Base-by-base conservation (phyloP, 1,140 invertebrate genomes). In the Trachelipus rathkii region DNA sequence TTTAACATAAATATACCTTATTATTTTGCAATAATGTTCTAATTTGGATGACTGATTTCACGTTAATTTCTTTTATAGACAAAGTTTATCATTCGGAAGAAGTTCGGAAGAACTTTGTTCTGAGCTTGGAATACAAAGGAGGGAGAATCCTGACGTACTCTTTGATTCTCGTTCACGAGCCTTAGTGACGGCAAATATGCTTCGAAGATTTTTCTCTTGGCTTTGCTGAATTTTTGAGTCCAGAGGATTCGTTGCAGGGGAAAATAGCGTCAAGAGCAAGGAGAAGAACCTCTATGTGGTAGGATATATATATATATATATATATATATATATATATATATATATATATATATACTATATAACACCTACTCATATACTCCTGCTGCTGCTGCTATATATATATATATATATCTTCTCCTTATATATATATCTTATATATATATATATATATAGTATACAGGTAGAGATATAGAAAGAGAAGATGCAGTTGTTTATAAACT, bases 161-260 rank as follows among this genome's bases (percentile, higher is more conserved):
- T 89, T 89, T 82, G 75, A 79, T 0, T 79, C 82, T 89, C 80
- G 84, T 85, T 50, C 88, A 89, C 82, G 85, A 87, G n/a, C n/a
- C n/a, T n/a, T n/a, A n/a, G n/a, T 9, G 88, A 89, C 82, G 89
- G 88, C 0, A 81, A 84, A 66, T 89, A 74, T 87, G 86, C 77
- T 85, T 88, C 53, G 84, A 86, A 9, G 89, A 89, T 83, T 89
- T 89, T 82, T 83, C 84, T 10, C 82, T 84, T 69, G 88, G 88
- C 23, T 89, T 89, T 80, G 80, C 84, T 6, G 85, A 87, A 44
- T 87, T 84, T 72, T 71, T 86, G 3, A 74, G 50, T 60, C 50
- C 50, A 4, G 50, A 60, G 8, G 50, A 60, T 19, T 13, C 11
- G 19, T 60, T 19, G 4, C 19, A 13, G 11, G 19, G 19, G 2